These are phyloP conservation scores for Phanerotoma sp. DNA, from an alignment of 2,888 invertebrate genomes.

Conservation along the genomic window DNA sequence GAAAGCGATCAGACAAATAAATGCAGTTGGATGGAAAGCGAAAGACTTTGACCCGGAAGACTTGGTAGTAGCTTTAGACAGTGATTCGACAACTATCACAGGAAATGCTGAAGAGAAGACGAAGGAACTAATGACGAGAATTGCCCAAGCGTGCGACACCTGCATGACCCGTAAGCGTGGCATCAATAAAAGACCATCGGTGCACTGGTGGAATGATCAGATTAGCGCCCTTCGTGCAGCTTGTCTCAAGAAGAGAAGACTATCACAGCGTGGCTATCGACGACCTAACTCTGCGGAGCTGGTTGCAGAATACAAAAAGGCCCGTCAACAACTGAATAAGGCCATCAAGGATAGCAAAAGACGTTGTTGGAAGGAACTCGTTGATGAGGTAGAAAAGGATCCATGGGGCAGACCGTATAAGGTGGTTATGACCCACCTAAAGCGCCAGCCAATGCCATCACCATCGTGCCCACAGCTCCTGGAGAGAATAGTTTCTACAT, in stretches of 20 bases:
- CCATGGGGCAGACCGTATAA: slow-evolving; percentile 29
- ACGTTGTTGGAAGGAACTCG: slow-evolving; percentile 14
- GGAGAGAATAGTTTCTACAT: slow-evolving; percentile 25
- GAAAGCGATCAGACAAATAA: not conserved
- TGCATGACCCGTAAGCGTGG: slow-evolving; percentile 21
- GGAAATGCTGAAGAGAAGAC: slow-evolving; percentile 5
- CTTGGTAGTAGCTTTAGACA: slow-evolving; percentile 1
- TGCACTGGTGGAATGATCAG: slow-evolving; percentile 26
- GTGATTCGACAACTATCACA: slow-evolving; percentile 3
- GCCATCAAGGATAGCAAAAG: slow-evolving; percentile 21
- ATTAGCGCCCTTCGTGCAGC: slow-evolving; percentile 17
- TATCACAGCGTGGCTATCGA: slow-evolving; percentile 13
- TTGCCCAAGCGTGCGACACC: slow-evolving; percentile 22
- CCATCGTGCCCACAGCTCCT: slow-evolving; percentile 28
- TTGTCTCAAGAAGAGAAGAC: slow-evolving; percentile 13
- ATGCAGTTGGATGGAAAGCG: slow-evolving; percentile 6
- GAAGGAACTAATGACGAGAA: slow-evolving; percentile 6
- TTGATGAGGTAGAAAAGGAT: slow-evolving; percentile 25
- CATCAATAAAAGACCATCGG: slow-evolving; percentile 13
- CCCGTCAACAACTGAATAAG: slow-evolving; percentile 14
- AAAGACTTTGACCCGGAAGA: not conserved
- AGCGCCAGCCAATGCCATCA: slow-evolving; percentile 3
- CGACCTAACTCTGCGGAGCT: slow-evolving; percentile 2
- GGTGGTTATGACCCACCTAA: slow-evolving; percentile 28
- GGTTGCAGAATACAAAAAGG: slow-evolving; percentile 17